Conservation (phyloP, 2,113 vertebrate genomes). For the Canis aureus region DNA sequence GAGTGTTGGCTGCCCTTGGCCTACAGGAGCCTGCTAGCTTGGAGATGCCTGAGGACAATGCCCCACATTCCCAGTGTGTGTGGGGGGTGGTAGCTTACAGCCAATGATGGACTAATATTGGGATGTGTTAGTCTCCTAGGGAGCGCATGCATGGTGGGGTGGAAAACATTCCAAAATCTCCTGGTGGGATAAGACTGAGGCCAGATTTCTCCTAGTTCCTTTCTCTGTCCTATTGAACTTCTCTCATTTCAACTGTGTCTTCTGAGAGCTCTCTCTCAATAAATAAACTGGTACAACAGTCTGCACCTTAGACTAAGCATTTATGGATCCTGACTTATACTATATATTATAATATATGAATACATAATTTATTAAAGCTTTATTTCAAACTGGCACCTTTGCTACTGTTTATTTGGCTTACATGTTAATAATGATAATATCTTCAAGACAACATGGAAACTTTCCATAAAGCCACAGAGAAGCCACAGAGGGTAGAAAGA, state of each 20-base stretch:
- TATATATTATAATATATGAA: not conserved
- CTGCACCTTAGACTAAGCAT: not conserved
- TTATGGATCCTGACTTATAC: not conserved
- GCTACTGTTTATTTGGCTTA: not conserved
- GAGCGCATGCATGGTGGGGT: accelerated
- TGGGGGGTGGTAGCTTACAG: not conserved
- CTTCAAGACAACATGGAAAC: not conserved
- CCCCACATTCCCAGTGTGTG: not conserved
- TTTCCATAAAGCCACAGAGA: not conserved
- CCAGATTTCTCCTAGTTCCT: not conserved
- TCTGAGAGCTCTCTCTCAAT: not conserved
- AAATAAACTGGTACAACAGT: not conserved
- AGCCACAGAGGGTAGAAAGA: not conserved
- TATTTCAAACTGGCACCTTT: not conserved
- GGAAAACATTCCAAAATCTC: not conserved
- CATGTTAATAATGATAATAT: not conserved
- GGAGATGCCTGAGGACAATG: not conserved
- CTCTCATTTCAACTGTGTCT: not conserved
- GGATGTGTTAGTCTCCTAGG: not conserved
- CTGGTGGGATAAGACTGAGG: not conserved
- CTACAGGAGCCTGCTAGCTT: not conserved
- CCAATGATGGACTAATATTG: not conserved
- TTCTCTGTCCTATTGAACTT: not conserved
- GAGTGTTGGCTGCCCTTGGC: not conserved
- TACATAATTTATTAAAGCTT: not conserved